phyloP scores from a whole-genome alignment of 2,888 invertebrate genomes.

The Aplocera efformata region DNA sequence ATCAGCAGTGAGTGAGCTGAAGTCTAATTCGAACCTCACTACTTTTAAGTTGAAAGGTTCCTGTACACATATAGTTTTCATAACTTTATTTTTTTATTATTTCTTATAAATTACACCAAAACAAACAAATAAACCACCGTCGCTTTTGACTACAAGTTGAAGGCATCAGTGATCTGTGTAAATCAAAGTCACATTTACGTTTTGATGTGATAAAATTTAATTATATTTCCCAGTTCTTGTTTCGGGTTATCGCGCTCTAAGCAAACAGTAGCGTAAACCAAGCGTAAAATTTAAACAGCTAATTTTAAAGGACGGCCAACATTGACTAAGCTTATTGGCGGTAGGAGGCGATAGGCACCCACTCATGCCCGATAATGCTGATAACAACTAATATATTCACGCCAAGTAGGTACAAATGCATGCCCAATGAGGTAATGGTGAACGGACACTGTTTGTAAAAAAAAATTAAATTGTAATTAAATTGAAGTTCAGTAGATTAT shows the following conservation, averaged over 20 bases:
- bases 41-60: slow-evolving; percentile 70
- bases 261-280: too few species aligned
- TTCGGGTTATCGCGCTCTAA: too few species aligned
- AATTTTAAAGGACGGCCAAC: slow-evolving; percentile 22
- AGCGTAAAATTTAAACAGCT: slow-evolving; percentile 18
- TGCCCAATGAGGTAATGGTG: slow-evolving; percentile 56
- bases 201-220: too few species aligned
- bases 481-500: too few species aligned
- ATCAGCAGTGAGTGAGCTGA: slow-evolving; percentile 44
- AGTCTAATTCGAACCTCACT: slow-evolving; percentile 65
- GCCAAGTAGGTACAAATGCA: slow-evolving; percentile 52
- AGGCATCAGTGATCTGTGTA: too few species aligned
- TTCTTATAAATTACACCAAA: slow-evolving; percentile 3
- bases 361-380: slow-evolving; percentile 66
- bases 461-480: neutral
- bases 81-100: slow-evolving; percentile 24
- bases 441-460: slow-evolving; percentile 33
- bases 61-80: slow-evolving; percentile 63
- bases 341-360: slow-evolving; percentile 64
- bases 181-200: slow-evolving; percentile 1
- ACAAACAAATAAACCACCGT: neutral
- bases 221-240: too few species aligned
- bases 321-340: slow-evolving; percentile 25
- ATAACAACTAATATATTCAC: slow-evolving; percentile 73
- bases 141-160: neutral